phyloP scores from a whole-genome alignment of 2,888 invertebrate species.

The Gastrophysa polygoni region DNA sequence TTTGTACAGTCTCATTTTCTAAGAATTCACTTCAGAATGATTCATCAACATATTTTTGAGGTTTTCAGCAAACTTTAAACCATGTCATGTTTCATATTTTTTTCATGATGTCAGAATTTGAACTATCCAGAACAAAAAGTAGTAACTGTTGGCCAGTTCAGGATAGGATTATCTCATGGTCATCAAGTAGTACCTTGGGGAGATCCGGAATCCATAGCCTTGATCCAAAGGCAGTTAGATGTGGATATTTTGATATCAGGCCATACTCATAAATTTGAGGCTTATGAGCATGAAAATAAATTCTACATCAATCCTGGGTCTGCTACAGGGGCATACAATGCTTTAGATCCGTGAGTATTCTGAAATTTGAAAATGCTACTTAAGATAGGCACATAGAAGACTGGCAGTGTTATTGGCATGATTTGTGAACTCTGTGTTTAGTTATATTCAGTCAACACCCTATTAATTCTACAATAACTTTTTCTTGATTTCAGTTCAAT shows the following conservation, averaged over 20 bases:
- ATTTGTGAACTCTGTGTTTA: too few species aligned
- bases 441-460: too few species aligned
- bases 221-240: slow-evolving; percentile 95
- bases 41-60: too few species aligned
- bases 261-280: slow-evolving; percentile 98
- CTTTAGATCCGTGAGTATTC: slow-evolving; percentile 81
- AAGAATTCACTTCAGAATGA: too few species aligned
- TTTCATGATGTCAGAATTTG: slow-evolving; percentile 70
- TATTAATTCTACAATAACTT: too few species aligned
- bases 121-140: slow-evolving; percentile 98
- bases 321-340: slow-evolving; percentile 97
- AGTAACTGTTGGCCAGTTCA: slow-evolving; percentile 97
- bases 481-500: slow-evolving; percentile 74
- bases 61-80: too few species aligned
- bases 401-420: too few species aligned
- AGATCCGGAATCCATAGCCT: slow-evolving; percentile 89
- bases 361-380: too few species aligned
- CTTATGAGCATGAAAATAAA: slow-evolving; percentile 97
- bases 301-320: slow-evolving; percentile 99
- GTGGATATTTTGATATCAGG: slow-evolving; percentile 99
- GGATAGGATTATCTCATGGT: slow-evolving; percentile 96
- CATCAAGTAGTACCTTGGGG: slow-evolving; percentile 99
- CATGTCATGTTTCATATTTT: too few species aligned
- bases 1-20: too few species aligned
- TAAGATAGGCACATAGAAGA: too few species aligned